phyloP scores from a whole-genome alignment of 1,140 invertebrate genomes.

The Drosophila funebris region DNA sequence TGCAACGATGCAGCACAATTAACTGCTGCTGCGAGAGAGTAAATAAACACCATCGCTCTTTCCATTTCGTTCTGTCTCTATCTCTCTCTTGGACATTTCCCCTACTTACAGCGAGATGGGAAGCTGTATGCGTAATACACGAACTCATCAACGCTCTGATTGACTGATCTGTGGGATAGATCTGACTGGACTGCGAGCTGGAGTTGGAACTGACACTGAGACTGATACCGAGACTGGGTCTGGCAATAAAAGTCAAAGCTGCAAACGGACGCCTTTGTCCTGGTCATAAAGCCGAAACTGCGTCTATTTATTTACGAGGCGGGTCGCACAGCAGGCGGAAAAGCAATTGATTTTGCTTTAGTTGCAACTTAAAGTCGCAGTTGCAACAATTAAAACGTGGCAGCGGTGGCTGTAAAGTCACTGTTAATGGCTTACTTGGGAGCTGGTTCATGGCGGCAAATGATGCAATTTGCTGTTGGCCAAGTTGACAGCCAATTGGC shows the following conservation, averaged over 20 bases:
- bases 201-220: not conserved
- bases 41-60: not conserved
- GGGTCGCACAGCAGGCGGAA: constrained; percentile 64
- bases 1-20: constrained; percentile 7
- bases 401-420: constrained; percentile 63
- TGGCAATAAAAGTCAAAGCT: constrained; percentile 64
- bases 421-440: constrained; percentile 70
- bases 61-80: not conserved
- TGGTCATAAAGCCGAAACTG: constrained; percentile 56
- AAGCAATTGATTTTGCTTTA: constrained; percentile 65
- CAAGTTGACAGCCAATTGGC: constrained; percentile 62
- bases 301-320: constrained; percentile 70
- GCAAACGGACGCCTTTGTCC: constrained; percentile 69
- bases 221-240: not conserved
- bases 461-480: constrained; percentile 59
- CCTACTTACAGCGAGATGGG: not conserved
- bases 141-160: constrained; percentile 32
- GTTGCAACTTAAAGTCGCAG: constrained; percentile 26
- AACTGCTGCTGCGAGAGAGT: not conserved
- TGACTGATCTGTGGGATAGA: constrained; percentile 24
- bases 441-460: constrained; percentile 41
- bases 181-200: not conserved
- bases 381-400: constrained; percentile 69
- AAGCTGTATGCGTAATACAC: constrained; percentile 2
- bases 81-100: constrained; percentile 11